Evolutionary conservation across 2,797 vertebrate species (phyloP).

Genomic region (Enteromius afrohamiltoni): DNA sequence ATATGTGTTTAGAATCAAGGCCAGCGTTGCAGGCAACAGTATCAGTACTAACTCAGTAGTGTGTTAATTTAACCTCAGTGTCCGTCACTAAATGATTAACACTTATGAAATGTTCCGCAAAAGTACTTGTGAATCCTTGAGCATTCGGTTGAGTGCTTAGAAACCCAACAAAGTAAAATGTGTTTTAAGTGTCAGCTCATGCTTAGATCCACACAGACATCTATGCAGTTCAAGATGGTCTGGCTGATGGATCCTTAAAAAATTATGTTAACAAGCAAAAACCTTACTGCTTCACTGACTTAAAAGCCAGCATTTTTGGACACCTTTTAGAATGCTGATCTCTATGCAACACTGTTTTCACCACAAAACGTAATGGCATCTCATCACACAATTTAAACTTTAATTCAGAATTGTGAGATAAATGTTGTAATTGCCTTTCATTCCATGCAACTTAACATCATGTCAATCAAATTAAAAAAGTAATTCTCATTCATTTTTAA

Average conservation of each 20-base stretch:
- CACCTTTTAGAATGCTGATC: not conserved
- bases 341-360: not conserved
- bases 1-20: slow-evolving; percentile 32
- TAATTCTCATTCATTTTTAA: not conserved
- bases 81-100: slow-evolving; percentile 2
- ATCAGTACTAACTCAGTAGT: slow-evolving; percentile 32
- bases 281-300: not conserved
- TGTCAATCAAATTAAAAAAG: not conserved
- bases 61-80: slow-evolving; percentile 23
- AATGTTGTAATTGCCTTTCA: not conserved
- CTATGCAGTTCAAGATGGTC: not conserved
- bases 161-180: slow-evolving; percentile 9
- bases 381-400: not conserved
- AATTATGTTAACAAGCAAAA: not conserved
- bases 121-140: not conserved
- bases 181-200: not conserved
- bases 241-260: not conserved
- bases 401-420: not conserved
- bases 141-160: not conserved
- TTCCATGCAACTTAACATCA: not conserved
- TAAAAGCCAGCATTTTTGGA: not conserved
- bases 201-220: not conserved
- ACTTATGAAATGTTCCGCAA: not conserved
- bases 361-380: not conserved
- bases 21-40: slow-evolving; percentile 4